phyloP scores from a whole-genome alignment of 2,888 invertebrate genomes.

The Mythimna vitellina region DNA sequence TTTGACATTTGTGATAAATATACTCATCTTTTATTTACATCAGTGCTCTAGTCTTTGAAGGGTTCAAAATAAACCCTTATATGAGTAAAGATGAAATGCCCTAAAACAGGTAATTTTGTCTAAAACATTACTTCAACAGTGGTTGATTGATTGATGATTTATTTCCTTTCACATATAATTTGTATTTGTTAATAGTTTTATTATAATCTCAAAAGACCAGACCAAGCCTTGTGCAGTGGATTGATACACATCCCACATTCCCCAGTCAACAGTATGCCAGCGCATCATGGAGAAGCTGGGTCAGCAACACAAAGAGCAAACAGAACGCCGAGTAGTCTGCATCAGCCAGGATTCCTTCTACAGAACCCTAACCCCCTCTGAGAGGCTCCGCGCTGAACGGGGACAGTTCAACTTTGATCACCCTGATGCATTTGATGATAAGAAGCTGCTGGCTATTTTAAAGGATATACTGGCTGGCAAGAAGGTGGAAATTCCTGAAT shows the following conservation, averaged over 20 bases:
- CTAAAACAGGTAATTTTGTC: neutral
- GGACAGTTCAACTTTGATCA: conserved; percentile 99
- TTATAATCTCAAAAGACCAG: neutral
- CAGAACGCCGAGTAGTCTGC: conserved; percentile 97
- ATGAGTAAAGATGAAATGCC: no score
- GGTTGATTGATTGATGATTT: no score
- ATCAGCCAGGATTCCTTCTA: conserved; percentile 99
- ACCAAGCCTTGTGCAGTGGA: neutral
- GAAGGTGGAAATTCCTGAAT: conserved; percentile 97
- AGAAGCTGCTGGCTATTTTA: conserved; percentile 95
- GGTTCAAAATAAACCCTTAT: neutral
- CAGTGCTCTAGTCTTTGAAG: no score
- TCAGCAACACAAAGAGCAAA: conserved; percentile 97
- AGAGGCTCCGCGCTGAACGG: conserved; percentile 95
- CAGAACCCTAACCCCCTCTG: conserved; percentile 94
- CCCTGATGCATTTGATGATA: conserved; percentile 98
- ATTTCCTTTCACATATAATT: no score
- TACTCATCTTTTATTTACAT: no score
- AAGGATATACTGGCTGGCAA: conserved; percentile 96
- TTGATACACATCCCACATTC: neutral
- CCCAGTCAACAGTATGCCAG: conserved; percentile 98
- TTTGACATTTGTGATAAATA: no score
- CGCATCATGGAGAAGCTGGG: conserved; percentile 99
- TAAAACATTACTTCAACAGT: no score
- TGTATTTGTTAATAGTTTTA: neutral